Percentiles rank a stretch among this genome's conserved stretches.
phyloP scores from a whole-genome alignment of 2,888 invertebrate species.

The Leptinotarsa tumamoca region DNA sequence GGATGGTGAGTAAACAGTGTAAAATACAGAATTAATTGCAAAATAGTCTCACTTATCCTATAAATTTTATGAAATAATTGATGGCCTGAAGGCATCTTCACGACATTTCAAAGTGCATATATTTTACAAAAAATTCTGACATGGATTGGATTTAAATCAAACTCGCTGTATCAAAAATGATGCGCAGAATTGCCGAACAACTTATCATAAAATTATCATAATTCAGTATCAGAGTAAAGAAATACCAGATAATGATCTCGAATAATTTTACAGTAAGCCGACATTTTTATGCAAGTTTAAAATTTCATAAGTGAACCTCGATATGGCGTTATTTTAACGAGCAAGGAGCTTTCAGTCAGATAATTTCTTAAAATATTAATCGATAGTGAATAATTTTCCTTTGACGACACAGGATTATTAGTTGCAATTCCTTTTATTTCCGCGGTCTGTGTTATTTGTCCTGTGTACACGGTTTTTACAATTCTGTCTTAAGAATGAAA shows the following conservation, averaged over 20 bases:
- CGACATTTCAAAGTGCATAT: conserved; percentile 10
- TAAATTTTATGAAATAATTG: conserved; percentile 21
- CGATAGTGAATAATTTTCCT: no score
- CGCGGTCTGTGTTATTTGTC: no score
- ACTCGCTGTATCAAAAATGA: not conserved
- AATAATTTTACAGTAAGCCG: not conserved
- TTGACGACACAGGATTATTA: no score
- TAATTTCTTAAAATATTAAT: no score
- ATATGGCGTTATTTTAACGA: no score
- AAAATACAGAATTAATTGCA: conserved; percentile 25
- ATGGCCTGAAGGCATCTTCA: conserved; percentile 9
- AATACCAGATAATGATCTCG: not conserved
- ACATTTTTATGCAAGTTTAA: no score
- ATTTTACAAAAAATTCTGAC: conserved; percentile 6
- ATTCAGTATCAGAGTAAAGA: conserved; percentile 10
- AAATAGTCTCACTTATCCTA: conserved; percentile 24
- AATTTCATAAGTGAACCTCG: no score
- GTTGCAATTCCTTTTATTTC: no score
- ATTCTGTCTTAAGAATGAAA: no score
- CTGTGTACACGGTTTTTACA: no score
- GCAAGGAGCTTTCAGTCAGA: no score
- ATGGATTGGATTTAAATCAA: conserved; percentile 8
- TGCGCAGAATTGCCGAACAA: not conserved
- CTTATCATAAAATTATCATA: conserved; percentile 16
- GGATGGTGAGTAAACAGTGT: conserved; percentile 27